phyloP scores from a whole-genome alignment of 2,888 invertebrate genomes.

The Sympetrum striolatum region DNA sequence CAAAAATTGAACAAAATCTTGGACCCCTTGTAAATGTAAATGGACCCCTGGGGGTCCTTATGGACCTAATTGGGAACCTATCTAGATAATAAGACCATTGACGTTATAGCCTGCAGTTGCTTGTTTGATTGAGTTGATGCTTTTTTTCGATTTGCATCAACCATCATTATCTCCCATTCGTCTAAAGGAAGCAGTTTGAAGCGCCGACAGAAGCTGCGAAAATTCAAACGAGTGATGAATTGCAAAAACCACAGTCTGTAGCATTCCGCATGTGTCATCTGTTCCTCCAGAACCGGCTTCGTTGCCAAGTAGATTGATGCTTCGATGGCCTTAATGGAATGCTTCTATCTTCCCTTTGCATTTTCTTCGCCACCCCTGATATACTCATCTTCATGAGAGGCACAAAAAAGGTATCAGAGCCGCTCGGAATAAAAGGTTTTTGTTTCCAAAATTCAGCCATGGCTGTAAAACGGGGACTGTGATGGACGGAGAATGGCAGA shows the following conservation, averaged over 20 bases:
- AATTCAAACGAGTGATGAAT: not conserved
- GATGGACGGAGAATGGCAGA: not conserved
- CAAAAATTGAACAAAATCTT: too few relatives aligned
- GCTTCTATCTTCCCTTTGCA: not conserved
- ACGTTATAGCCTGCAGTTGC: not conserved
- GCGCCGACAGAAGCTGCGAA: not conserved
- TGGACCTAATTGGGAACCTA: too few relatives aligned
- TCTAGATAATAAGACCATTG: too few relatives aligned
- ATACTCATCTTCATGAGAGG: not conserved
- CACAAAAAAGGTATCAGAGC: not conserved
- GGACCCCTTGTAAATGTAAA: too few relatives aligned
- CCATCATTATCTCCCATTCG: not conserved
- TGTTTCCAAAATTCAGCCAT: not conserved
- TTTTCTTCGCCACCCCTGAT: not conserved
- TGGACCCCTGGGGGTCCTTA: too few relatives aligned
- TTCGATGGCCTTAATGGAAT: slow-evolving; percentile 25
- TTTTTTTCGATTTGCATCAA: not conserved
- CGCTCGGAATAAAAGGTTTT: not conserved
- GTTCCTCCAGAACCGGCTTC: not conserved
- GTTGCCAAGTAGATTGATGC: slow-evolving; percentile 24
- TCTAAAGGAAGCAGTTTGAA: not conserved
- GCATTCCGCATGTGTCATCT: not conserved
- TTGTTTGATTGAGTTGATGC: not conserved
- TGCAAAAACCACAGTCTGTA: not conserved
- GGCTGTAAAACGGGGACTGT: too few relatives aligned